Base-by-base conservation (phyloP, 2,888 invertebrate genomes). In the Lasioglossum vierecki region DNA sequence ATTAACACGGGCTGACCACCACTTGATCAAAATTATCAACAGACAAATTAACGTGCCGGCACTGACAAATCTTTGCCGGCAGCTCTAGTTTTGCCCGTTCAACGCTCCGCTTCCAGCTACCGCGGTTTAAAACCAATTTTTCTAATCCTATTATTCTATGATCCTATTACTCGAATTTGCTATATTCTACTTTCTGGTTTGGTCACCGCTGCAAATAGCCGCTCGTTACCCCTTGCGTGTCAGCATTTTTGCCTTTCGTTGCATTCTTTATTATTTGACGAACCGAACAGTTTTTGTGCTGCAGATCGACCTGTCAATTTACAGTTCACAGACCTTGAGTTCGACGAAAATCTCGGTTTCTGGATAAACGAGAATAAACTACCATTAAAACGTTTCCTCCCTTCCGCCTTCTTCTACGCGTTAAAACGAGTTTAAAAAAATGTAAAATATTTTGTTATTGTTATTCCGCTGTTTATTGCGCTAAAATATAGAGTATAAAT, bases 111-210 rank as follows among this genome's bases (percentile, higher is more conserved):
- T 39, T 60, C 26, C 30, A 57, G 13, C 60, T 13, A 35, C 60
- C 60, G 63, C 35, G 49, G 74, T 74, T 82, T 72, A 75, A 83
- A 74, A 83, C 68, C 68, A 73, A 83, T 78, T 84, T 75, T 63
- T 39, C 72, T 70, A 83, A 84, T 84, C 83, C 77, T 63, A 84
- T 84, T 83, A 84, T 84, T 72, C 57, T 74, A 49, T 72, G 68
- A 84, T 84, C 84, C 77, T 70, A 53, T 83, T 84, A 83, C 60
- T 75, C 35, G 84, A 78, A 75, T 75, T 84, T 74, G 60, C 83
- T 83, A 84, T 77, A 84, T 77, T 70, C 68, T 68, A 22, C 39
- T 22, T 68, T 68, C 68, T 68, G 39, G 39, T 39, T 39, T 39
- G 22, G 39, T 22, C 9, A 39, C 18, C 68, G 22, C 68, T 11